Evolutionary conservation across 2,888 invertebrate species (phyloP).

Genomic region (Chrysolina haemoptera): DNA sequence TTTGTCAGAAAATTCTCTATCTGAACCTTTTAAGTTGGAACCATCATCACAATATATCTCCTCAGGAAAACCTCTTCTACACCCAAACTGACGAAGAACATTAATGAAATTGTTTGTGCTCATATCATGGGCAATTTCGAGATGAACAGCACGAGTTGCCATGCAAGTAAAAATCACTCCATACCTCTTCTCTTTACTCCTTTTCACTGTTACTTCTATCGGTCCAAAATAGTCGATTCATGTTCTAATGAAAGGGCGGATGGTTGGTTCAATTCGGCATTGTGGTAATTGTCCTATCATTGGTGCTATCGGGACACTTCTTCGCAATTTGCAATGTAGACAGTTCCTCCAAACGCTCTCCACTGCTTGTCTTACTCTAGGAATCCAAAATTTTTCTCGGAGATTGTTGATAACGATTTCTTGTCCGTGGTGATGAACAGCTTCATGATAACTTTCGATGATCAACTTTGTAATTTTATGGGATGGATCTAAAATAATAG

Average conservation of each 20-base stretch:
- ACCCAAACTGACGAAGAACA: conserved; percentile 24
- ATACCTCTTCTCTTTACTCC: conserved; percentile 26
- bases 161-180: conserved; percentile 31
- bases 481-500: background rate
- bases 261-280: conserved; percentile 19
- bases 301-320: conserved; percentile 5
- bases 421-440: conserved; percentile 30
- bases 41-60: conserved; percentile 9
- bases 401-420: conserved; percentile 24
- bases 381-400: conserved; percentile 34
- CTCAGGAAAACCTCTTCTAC: conserved; percentile 50
- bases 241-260: conserved; percentile 34
- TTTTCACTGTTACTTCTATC: conserved; percentile 4
- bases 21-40: background rate
- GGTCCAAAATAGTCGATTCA: conserved; percentile 39
- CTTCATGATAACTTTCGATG: conserved; percentile 34
- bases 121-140: conserved; percentile 30
- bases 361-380: conserved; percentile 31
- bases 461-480: conserved; percentile 30
- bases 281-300: conserved; percentile 30
- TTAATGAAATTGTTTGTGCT: conserved; percentile 25
- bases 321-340: conserved; percentile 23
- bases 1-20: background rate
- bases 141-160: conserved; percentile 20
- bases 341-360: conserved; percentile 27